phyloP scores from a whole-genome alignment of 2,888 invertebrate genomes.

The Pycnomerus fuliginosus region DNA sequence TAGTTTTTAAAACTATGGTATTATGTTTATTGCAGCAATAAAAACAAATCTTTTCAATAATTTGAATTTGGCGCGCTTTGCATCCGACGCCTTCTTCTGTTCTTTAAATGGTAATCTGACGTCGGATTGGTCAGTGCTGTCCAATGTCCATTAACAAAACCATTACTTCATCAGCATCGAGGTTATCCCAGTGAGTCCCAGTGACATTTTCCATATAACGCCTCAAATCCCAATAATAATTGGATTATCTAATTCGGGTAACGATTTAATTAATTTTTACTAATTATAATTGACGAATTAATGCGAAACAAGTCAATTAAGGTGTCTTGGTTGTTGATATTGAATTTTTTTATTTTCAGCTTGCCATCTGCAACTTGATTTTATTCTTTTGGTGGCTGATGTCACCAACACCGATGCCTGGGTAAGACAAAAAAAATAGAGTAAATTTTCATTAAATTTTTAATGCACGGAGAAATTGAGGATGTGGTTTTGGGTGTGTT shows the following conservation, averaged over 20 bases:
- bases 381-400: slow-evolving; percentile 34
- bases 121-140: not conserved
- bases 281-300: no score
- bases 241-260: no score
- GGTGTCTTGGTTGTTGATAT: slow-evolving; percentile 1
- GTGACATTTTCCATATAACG: no score
- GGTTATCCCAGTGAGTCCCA: no score
- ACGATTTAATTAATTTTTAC: no score
- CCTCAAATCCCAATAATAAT: no score
- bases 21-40: no score
- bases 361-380: slow-evolving; percentile 15
- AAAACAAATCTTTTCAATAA: no score
- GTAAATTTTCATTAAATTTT: slow-evolving; percentile 6
- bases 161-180: no score
- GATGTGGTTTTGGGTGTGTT: not conserved
- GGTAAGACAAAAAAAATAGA: slow-evolving; percentile 41
- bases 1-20: no score
- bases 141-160: not conserved
- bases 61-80: not conserved
- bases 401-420: slow-evolving; percentile 54
- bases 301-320: no score
- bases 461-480: not conserved
- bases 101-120: slow-evolving; percentile 4
- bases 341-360: slow-evolving; percentile 30
- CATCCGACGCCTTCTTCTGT: not conserved